Conservation (phyloP, 2,797 vertebrate genomes). For the Phyllotis vaccarum region DNA sequence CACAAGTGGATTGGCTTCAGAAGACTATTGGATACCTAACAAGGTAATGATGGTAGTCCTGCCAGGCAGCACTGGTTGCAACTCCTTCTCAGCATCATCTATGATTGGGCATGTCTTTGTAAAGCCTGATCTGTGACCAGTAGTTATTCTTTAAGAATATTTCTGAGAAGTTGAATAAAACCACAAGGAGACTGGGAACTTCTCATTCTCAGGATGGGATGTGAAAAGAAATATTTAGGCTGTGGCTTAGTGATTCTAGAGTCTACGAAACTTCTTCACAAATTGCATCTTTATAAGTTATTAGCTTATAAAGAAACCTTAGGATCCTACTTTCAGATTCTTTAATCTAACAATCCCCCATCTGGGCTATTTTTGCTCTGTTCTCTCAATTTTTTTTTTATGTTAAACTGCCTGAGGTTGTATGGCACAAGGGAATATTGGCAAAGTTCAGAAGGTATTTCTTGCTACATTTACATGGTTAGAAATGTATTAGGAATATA, state of each 20-base stretch:
- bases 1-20: neutral
- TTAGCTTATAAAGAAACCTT: neutral
- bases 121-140: neutral
- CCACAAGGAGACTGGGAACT: neutral
- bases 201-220: neutral
- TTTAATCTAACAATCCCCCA: neutral
- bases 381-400: neutral
- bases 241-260: neutral
- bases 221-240: neutral
- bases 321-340: neutral
- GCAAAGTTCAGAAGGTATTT: neutral
- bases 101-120: no score
- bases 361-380: neutral
- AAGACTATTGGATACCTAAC: neutral
- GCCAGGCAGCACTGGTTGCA: fast-evolving
- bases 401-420: neutral
- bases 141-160: neutral
- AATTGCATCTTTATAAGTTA: neutral
- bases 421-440: neutral
- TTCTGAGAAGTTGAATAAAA: constrained; percentile 44
- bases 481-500: neutral
- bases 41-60: neutral
- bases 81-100: neutral
- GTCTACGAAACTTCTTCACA: constrained; percentile 9
- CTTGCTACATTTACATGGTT: neutral